Evolutionary conservation across 2,113 vertebrate genomes (phyloP).

Genomic region (Microcebus ravelobensis): DNA sequence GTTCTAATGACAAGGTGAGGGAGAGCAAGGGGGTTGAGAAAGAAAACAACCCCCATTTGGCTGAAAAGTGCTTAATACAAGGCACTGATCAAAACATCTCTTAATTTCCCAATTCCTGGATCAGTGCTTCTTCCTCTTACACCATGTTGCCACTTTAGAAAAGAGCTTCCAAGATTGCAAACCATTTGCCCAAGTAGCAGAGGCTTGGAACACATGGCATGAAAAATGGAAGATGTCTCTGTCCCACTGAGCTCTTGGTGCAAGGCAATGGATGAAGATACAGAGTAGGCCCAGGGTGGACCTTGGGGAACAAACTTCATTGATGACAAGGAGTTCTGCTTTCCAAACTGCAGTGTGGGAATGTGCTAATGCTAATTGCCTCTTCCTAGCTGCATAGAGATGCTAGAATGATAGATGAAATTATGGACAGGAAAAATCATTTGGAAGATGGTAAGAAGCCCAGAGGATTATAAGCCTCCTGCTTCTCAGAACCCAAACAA

Average conservation of each 20-base stretch:
- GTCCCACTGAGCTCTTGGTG: background rate
- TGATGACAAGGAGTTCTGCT: background rate
- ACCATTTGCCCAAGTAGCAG: background rate
- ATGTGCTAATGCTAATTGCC: background rate
- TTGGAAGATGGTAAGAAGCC: constrained; percentile 28
- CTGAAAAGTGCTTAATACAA: background rate
- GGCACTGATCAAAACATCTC: background rate
- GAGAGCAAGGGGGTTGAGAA: background rate
- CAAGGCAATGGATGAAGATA: background rate
- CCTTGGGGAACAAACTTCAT: background rate
- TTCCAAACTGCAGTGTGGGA: background rate
- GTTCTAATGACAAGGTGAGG: background rate
- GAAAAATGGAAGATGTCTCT: background rate
- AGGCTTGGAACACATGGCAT: background rate
- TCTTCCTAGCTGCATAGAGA: background rate
- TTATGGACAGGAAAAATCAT: constrained; percentile 38
- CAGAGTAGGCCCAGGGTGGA: background rate
- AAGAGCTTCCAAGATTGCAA: background rate
- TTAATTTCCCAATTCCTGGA: background rate
- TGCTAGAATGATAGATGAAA: background rate
- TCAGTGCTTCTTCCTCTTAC: background rate
- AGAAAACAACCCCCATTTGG: background rate
- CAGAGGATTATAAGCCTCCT: constrained; percentile 50
- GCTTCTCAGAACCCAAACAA: constrained; percentile 66
- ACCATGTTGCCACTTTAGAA: constrained; percentile 19